phyloP scores from a whole-genome alignment of 2,888 invertebrate species.

The Choreutis nemorana region DNA sequence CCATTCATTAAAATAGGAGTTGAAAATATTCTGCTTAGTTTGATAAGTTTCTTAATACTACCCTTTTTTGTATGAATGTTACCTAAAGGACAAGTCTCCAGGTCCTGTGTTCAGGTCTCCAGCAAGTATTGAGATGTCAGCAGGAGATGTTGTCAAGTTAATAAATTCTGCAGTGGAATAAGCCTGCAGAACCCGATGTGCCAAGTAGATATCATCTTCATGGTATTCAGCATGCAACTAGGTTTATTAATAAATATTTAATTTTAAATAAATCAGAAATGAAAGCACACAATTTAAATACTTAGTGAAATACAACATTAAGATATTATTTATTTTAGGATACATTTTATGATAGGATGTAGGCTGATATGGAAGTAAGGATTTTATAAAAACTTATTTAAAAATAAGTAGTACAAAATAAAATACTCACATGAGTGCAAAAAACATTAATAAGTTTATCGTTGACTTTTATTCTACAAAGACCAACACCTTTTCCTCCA shows the following conservation, averaged over 20 bases:
- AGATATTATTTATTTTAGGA: not conserved
- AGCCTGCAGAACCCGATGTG: slow-evolving; percentile 93
- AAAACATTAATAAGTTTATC: slow-evolving; percentile 84
- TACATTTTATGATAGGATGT: not conserved
- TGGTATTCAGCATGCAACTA: slow-evolving; percentile 97
- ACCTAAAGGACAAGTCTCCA: slow-evolving; percentile 80
- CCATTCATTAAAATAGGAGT: not conserved
- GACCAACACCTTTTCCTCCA: slow-evolving; percentile 93
- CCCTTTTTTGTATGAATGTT: too few species aligned
- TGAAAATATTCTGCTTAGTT: slow-evolving; percentile 16
- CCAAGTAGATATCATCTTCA: slow-evolving; percentile 85
- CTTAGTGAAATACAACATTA: not conserved
- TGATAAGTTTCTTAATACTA: too few species aligned
- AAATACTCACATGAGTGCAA: slow-evolving; percentile 85
- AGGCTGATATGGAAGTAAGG: not conserved
- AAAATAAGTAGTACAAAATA: slow-evolving; percentile 2
- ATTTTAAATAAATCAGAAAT: slow-evolving; percentile 1
- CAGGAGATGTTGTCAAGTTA: slow-evolving; percentile 78
- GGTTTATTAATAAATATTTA: slow-evolving; percentile 24
- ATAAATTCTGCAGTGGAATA: slow-evolving; percentile 96
- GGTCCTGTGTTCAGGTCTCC: slow-evolving; percentile 96
- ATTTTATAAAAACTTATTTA: slow-evolving; percentile 1
- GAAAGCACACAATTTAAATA: not conserved
- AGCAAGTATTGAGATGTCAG: slow-evolving; percentile 86
- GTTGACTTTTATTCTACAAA: slow-evolving; percentile 76